Evolutionary conservation across 1,140 invertebrate genomes (phyloP), one percentile per base, ranked within the genome.

Genomic region (Eupristina koningsbergeri): DNA sequence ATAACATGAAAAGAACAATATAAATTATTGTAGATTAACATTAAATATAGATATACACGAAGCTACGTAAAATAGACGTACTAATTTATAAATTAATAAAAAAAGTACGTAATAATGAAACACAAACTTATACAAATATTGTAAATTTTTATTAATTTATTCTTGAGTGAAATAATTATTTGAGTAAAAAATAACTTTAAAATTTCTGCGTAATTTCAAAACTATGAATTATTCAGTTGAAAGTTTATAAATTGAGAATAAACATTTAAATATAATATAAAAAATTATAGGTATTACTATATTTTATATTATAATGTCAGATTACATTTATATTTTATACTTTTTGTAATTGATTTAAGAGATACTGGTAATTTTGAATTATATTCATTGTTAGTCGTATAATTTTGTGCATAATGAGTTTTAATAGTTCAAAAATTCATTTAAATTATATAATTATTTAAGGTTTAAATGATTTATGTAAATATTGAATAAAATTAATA

Each of bases 401-500:
- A 34, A 64, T 64, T 64, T 64, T 29, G 31, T 64, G 61, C 34
- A 64, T 34, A 11, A 58, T 26, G 26, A 58, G 22, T 58, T 58
- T 58, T 9, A 1, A 26, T 58, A 58, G 53, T 58, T 26, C 53
- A 26, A 26, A 58, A 58, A 58, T 58, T 26, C 26, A 22, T 58
- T 58, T 58, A 26, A 58, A 58, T 9, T 9, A 58, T 58, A 58
- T 58, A 58, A 58, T 64, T 64, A 64, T 64, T 34, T 64, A 34
- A 64, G 31, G 31, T 13, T 64, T 64, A 64, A 31, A 13, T 34
- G 34, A 29, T 64, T 11, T 31, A 34, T 64, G 61, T 64, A 64
- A 64, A 64, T 64, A 64, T 34, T 31, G 31, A 64, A 64, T 64
- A 64, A 64, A 61, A 31, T 19, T 64, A 31, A 31, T 64, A 64